These are phyloP conservation scores for Pycnonotus jocosus DNA, from an alignment of 2,113 vertebrate genomes.

Conservation along the genomic window DNA sequence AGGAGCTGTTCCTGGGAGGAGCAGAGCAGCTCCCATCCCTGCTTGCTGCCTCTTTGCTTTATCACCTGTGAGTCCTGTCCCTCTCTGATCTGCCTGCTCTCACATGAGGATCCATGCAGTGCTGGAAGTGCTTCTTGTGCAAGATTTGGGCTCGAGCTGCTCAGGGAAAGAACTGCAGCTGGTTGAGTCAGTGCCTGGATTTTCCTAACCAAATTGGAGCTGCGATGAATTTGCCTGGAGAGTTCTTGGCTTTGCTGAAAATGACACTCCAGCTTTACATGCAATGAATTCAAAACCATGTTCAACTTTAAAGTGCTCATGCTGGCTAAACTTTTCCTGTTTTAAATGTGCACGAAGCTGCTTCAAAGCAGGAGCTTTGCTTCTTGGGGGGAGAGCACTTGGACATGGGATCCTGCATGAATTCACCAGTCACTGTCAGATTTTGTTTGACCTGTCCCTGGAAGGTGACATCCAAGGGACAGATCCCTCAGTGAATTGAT, in stretches of 20 bases:
- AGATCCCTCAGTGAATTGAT: background rate
- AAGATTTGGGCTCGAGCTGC: background rate
- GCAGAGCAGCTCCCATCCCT: background rate
- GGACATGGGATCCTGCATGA: background rate
- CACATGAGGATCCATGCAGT: background rate
- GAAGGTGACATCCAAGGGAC: background rate
- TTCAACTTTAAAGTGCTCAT: background rate
- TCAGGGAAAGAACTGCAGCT: background rate
- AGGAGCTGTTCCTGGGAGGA: background rate
- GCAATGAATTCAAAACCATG: background rate
- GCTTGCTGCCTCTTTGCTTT: background rate
- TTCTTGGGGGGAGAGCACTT: background rate
- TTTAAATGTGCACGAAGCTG: background rate
- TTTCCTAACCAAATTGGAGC: background rate
- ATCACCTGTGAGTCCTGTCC: rapidly evolving
- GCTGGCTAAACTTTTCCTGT: background rate
- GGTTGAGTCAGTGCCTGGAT: background rate
- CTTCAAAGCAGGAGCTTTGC: background rate
- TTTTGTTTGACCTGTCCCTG: background rate
- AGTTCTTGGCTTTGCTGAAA: background rate
- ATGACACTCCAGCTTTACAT: background rate
- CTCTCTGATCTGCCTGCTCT: background rate
- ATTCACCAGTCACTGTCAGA: background rate
- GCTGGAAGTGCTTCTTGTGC: background rate
- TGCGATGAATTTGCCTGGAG: background rate